phyloP scores from a whole-genome alignment of 2,888 invertebrate species.

The Cerceris ruficornis region DNA sequence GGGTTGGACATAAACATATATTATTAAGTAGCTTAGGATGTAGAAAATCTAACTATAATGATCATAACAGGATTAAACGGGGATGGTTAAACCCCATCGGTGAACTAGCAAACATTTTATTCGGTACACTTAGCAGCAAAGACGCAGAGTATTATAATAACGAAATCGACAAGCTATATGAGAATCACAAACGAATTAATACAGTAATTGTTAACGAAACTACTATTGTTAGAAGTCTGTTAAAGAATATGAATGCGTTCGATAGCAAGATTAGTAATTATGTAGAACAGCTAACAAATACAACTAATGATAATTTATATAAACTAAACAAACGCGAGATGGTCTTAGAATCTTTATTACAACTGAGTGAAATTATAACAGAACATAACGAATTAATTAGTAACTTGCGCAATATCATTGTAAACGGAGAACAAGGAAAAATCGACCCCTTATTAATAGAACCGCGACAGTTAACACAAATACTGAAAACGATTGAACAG shows the following conservation, averaged over 20 bases:
- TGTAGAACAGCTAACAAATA: too few species aligned
- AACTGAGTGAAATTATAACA: slow-evolving; percentile 4
- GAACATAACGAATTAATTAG: not conserved
- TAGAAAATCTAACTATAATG: not conserved
- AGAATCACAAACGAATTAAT: slow-evolving; percentile 1
- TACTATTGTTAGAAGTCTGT: not conserved
- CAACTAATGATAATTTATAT: too few species aligned
- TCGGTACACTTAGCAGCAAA: slow-evolving; percentile 6
- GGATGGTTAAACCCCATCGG: slow-evolving; percentile 18
- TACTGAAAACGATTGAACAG: not conserved
- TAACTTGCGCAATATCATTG: not conserved
- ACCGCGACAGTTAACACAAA: not conserved
- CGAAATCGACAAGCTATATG: slow-evolving; percentile 12
- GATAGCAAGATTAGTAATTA: too few species aligned
- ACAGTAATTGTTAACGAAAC: not conserved
- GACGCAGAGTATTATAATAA: slow-evolving; percentile 18
- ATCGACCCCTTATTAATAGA: not conserved
- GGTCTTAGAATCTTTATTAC: not conserved
- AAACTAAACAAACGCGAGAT: too few species aligned
- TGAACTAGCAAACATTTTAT: slow-evolving; percentile 10
- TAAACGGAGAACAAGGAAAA: not conserved
- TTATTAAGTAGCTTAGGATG: not conserved
- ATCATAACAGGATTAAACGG: slow-evolving; percentile 2
- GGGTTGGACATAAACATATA: not conserved
- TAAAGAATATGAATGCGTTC: not conserved